Conservation (phyloP, 2,888 invertebrate species). For the Bellardia bayeri region DNA sequence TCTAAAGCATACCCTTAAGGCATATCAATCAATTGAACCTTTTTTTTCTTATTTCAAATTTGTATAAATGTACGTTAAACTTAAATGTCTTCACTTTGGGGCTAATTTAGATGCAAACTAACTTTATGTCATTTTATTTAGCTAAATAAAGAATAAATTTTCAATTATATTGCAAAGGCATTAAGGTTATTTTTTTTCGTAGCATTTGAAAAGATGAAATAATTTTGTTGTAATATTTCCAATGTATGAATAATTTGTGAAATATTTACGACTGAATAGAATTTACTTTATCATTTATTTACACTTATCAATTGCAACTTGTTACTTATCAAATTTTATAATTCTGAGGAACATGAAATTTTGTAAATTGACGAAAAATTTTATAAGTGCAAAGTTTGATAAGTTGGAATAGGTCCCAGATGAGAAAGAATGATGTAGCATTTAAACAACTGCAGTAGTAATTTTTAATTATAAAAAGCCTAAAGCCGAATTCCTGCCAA, state of each 20-base stretch:
- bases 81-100: constrained; percentile 23
- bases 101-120: constrained; percentile 27
- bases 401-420: no score
- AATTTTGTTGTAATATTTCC: not conserved
- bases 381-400: no score
- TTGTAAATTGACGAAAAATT: no score
- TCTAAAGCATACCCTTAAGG: constrained; percentile 31
- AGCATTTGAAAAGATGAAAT: not conserved
- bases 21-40: constrained; percentile 12
- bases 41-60: constrained; percentile 6
- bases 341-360: no score
- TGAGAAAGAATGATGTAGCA: no score
- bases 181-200: not conserved
- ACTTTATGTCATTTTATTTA: constrained; percentile 6
- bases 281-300: no score
- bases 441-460: no score
- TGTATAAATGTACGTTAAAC: not conserved
- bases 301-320: no score
- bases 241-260: not conserved
- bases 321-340: no score
- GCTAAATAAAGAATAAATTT: not conserved
- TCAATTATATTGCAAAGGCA: constrained; percentile 6
- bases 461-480: no score
- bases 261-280: not conserved
- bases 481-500: no score